phyloP scores from a whole-genome alignment of 2,113 vertebrate genomes.

The Phrynocephalus versicolor region DNA sequence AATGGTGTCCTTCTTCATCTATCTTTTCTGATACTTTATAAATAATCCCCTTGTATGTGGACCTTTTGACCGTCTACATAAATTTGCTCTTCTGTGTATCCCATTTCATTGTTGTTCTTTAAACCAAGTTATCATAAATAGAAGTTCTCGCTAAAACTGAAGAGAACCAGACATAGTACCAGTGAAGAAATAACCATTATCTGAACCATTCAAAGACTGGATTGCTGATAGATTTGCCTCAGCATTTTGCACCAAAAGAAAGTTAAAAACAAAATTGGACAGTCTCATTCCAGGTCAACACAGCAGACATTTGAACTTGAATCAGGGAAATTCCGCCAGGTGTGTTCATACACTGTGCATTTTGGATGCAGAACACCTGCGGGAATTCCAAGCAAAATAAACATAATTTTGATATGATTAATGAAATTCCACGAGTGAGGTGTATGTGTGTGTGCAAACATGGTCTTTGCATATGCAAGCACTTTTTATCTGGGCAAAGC shows the following conservation, averaged over 20 bases:
- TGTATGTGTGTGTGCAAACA: neutral
- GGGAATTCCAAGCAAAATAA: constrained; percentile 2
- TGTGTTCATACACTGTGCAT: constrained; percentile 5
- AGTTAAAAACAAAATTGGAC: neutral
- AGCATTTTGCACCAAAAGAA: neutral
- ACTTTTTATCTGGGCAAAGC: neutral
- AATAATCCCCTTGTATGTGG: neutral
- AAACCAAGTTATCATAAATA: constrained; percentile 45
- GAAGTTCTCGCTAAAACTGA: constrained; percentile 31
- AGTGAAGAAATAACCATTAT: constrained; percentile 5
- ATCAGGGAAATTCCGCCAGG: constrained; percentile 18
- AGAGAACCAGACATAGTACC: neutral
- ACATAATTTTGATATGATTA: neutral
- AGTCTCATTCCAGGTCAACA: neutral
- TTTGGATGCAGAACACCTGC: neutral
- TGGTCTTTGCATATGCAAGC: neutral
- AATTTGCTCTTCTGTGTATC: neutral
- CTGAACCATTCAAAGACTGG: neutral
- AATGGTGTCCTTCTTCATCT: neutral
- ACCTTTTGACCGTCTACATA: constrained; percentile 9
- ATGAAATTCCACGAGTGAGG: neutral
- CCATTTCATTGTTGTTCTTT: constrained; percentile 30
- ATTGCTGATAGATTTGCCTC: neutral
- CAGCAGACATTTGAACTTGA: neutral
- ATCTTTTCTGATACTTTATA: neutral